These are phyloP conservation scores for Colistium nudipinnis DNA, from an alignment of 2,113 vertebrate species.

Conservation along the genomic window DNA sequence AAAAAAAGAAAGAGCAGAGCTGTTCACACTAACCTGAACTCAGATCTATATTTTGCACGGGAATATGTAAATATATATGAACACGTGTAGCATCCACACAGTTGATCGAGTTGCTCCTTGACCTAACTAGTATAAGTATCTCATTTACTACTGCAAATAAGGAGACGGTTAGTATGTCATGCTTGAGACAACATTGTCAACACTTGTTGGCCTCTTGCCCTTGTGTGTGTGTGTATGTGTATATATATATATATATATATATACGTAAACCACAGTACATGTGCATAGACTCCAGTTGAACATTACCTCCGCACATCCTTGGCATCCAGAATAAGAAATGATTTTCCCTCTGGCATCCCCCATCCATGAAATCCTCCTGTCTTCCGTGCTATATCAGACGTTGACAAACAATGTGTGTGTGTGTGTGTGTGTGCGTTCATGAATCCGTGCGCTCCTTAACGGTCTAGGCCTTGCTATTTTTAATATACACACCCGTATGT, in stretches of 20 bases:
- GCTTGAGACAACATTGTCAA: not conserved
- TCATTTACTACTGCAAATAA: not conserved
- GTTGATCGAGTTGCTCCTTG: not conserved
- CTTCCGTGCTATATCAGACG: slow-evolving; percentile 50
- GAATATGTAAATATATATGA: no score
- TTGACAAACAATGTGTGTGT: slow-evolving; percentile 38
- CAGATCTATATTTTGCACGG: no score
- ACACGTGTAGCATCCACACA: not conserved
- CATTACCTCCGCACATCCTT: slow-evolving; percentile 31
- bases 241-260: no score
- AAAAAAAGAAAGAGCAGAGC: not conserved
- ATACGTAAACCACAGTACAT: no score
- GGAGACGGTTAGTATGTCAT: not conserved
- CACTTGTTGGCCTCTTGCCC: slow-evolving; percentile 4
- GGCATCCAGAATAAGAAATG: slow-evolving; percentile 43
- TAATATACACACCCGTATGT: slow-evolving; percentile 40
- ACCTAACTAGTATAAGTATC: not conserved
- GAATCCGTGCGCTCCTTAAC: slow-evolving; percentile 33
- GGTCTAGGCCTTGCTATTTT: slow-evolving; percentile 27
- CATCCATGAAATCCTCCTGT: slow-evolving; percentile 62
- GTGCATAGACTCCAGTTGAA: not conserved
- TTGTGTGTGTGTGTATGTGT: no score
- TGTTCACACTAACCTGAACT: not conserved
- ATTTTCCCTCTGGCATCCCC: slow-evolving; percentile 52
- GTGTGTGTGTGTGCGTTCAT: slow-evolving; percentile 37